Base-by-base conservation (phyloP, 2,797 vertebrate species). In the Orientallactaga sibirica region DNA sequence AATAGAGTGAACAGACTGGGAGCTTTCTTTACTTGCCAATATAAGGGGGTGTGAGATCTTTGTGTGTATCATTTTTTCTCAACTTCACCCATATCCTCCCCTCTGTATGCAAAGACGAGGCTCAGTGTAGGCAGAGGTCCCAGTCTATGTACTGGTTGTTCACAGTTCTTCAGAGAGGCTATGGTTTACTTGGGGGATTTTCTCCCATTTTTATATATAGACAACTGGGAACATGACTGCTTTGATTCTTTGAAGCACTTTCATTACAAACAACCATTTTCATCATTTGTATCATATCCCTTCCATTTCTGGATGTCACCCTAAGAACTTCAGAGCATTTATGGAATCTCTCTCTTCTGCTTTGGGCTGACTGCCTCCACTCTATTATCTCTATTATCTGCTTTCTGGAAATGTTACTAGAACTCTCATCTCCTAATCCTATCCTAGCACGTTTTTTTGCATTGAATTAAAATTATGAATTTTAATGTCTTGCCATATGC, bases 401-500 rank as follows among this genome's bases (percentile, higher is more conserved):
- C 14, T 52, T 73, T 85, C 58, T 70, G 66, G 61, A 79, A 92
- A 48, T 90, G 64, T 19, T 7, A 3, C 3, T 71, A 11, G 5
- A 86, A 82, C 15, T 64, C 64, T 66, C 8, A 3, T 78, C 71
- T 62, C 16, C 52, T 3, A 48, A 48, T 48, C 43, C 43, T 48
- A 3, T 48, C 43, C 8, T 48, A 48, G 43, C 43, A 48, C 8
- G 43, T 8, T 48, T 48, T 48, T 48, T 48, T 61, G 86, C 61
- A 91, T 78, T 76, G 88, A 84, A 80, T 82, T 1, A 89, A 76
- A 94, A 33, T 7, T 14, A 37, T 78, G 18, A 55, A 67, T 25
- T 94, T 91, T 81, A 91, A 64, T 11, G 2, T 37, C 66, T 0
- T 80, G 22, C 12, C 37, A 78, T 41, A 75, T 70, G 67, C 1